Evolutionary conservation across 2,797 vertebrate genomes (phyloP).

Genomic region (Sternarchorhynchus goeldii): DNA sequence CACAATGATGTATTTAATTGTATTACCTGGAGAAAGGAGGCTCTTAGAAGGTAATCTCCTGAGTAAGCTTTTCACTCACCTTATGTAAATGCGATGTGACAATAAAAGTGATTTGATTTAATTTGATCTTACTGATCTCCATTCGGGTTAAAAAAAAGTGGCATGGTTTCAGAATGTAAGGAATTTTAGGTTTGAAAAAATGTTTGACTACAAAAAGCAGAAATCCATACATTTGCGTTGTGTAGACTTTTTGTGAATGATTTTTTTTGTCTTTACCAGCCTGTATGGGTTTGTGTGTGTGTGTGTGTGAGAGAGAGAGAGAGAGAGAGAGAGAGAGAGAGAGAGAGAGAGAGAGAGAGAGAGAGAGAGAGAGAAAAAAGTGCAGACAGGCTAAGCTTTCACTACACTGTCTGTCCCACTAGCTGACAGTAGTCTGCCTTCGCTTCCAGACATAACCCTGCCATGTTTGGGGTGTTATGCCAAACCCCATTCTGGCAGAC

Average conservation of each 20-base stretch:
- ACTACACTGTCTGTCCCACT: slow-evolving; percentile 44
- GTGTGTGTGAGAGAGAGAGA: slow-evolving; percentile 38
- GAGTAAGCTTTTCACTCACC: too few species aligned
- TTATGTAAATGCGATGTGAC: too few species aligned
- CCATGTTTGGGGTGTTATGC: slow-evolving; percentile 34
- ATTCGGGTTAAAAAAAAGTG: slow-evolving; percentile 30
- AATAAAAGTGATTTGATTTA: too few species aligned
- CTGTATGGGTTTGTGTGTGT: slow-evolving; percentile 29
- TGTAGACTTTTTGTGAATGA: slow-evolving; percentile 11
- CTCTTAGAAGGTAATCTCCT: slow-evolving; percentile 30
- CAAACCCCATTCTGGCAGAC: slow-evolving; percentile 49
- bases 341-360: not conserved
- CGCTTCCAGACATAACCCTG: slow-evolving; percentile 47
- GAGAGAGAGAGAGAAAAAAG: slow-evolving; percentile 35
- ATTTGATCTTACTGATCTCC: slow-evolving; percentile 29
- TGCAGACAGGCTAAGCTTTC: slow-evolving; percentile 53
- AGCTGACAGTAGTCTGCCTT: slow-evolving; percentile 42
- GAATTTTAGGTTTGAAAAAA: slow-evolving; percentile 22
- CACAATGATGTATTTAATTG: slow-evolving; percentile 45
- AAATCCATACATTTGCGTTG: slow-evolving; percentile 26
- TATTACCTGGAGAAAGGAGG: slow-evolving; percentile 27
- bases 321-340: too few species aligned
- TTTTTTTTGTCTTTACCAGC: slow-evolving; percentile 29
- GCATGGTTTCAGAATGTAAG: slow-evolving; percentile 26
- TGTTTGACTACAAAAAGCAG: slow-evolving; percentile 4